Percentiles rank a stretch among this genome's conserved stretches.
phyloP scores from a whole-genome alignment of 2,113 vertebrate species.

The Polypterus senegalus region DNA sequence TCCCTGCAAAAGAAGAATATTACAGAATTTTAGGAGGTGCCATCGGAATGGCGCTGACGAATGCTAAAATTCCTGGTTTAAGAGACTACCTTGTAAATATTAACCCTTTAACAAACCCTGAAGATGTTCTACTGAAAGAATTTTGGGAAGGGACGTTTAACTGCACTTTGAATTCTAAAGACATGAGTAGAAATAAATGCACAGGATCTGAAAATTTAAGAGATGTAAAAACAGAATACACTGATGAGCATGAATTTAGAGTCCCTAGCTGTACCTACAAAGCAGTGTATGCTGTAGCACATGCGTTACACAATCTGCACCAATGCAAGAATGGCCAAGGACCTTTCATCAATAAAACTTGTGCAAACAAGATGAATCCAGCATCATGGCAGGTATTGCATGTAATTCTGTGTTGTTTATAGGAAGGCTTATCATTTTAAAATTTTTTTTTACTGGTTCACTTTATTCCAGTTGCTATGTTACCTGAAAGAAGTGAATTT shows the following conservation, averaged over 20 bases:
- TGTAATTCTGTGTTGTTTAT: neutral
- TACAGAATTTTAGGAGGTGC: neutral
- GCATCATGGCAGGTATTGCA: conserved; percentile 9
- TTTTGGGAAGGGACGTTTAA: conserved; percentile 2
- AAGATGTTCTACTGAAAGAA: neutral
- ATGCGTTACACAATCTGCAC: conserved; percentile 1
- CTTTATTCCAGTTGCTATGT: neutral
- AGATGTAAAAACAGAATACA: neutral
- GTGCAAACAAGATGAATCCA: neutral
- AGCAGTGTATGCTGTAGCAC: conserved; percentile 8
- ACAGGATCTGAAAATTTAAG: conserved; percentile 1
- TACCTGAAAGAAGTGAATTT: conserved; percentile 1
- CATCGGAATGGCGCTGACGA: neutral
- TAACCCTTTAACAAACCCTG: neutral
- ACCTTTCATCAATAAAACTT: neutral
- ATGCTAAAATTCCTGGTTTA: neutral
- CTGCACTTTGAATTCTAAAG: neutral
- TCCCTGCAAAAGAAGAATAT: neutral
- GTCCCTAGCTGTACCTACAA: conserved; percentile 9
- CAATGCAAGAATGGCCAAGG: conserved; percentile 1
- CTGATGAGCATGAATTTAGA: neutral
- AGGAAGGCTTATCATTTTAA: no score
- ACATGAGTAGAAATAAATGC: neutral
- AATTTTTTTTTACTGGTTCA: neutral
- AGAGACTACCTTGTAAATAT: neutral